Percentiles rank a stretch among this genome's conserved stretches.
Conservation (phyloP, 2,888 invertebrate species). For the Hydraecia micacea region DNA sequence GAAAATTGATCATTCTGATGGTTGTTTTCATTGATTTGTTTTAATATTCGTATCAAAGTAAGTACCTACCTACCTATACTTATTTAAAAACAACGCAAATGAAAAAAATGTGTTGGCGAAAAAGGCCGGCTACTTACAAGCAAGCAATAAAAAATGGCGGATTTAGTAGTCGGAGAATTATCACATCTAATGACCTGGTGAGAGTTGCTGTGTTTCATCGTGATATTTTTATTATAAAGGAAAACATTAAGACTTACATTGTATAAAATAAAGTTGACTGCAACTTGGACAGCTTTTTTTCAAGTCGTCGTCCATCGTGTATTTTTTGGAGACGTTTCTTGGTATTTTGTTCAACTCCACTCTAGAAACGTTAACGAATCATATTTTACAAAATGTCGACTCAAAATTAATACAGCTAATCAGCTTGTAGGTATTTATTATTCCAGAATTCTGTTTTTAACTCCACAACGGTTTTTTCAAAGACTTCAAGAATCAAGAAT, state of each 20-base stretch:
- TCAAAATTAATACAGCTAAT: not conserved
- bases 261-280: constrained; percentile 81
- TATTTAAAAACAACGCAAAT: not conserved
- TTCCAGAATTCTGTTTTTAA: not conserved
- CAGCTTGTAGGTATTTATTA: not conserved
- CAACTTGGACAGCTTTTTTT: constrained; percentile 85
- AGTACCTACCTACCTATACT: not conserved
- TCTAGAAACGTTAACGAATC: not conserved
- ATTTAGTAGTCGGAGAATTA: not conserved
- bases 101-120: not conserved
- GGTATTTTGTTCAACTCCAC: not conserved
- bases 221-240: not conserved
- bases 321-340: not conserved
- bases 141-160: not conserved
- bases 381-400: not conserved
- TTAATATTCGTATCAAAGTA: not conserved
- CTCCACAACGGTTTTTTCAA: constrained; percentile 5
- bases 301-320: constrained; percentile 77
- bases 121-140: constrained; percentile 12
- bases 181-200: not conserved
- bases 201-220: not conserved
- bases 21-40: too few relatives aligned
- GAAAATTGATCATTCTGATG: not conserved
- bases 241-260: constrained; percentile 77
- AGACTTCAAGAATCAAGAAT: not conserved